Percentiles rank a stretch among this genome's conserved stretches.
Evolutionary conservation across 2,888 invertebrate genomes (phyloP).

Genomic region (Spodoptera picta): DNA sequence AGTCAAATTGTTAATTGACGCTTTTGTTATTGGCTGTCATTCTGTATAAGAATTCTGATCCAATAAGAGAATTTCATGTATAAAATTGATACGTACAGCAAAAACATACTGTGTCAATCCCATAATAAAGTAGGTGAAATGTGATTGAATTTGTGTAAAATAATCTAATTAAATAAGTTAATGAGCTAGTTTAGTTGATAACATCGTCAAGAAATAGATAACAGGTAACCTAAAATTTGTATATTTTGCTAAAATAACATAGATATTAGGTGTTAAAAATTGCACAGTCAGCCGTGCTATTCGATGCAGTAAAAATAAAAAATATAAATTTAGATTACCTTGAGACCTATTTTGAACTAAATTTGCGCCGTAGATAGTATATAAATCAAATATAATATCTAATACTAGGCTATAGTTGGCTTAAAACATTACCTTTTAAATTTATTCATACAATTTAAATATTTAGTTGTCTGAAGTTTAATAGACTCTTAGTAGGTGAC

Average conservation of each 20-base stretch:
- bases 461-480: constrained; percentile 3
- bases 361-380: constrained; percentile 15
- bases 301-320: constrained; percentile 45
- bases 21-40: constrained; percentile 41
- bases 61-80: not conserved
- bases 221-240: constrained; percentile 49
- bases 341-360: constrained; percentile 26
- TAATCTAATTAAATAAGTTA: constrained; percentile 65
- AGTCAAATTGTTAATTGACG: accelerated
- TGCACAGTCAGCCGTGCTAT: constrained; percentile 60
- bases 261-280: constrained; percentile 32
- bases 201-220: constrained; percentile 43
- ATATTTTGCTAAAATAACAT: constrained; percentile 2
- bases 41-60: accelerated
- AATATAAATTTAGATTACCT: constrained; percentile 65
- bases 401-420: not conserved
- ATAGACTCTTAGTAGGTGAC: not conserved
- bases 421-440: constrained; percentile 13
- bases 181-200: constrained; percentile 61
- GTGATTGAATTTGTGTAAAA: constrained; percentile 56
- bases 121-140: constrained; percentile 54
- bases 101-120: constrained; percentile 51
- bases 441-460: not conserved
- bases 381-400: not conserved
- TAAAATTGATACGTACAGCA: not conserved